A percentile compares a stretch with the other conserved stretches of the same genome.
phyloP scores from a whole-genome alignment of 2,888 invertebrate species.

The Pogonocherus hispidulus region DNA sequence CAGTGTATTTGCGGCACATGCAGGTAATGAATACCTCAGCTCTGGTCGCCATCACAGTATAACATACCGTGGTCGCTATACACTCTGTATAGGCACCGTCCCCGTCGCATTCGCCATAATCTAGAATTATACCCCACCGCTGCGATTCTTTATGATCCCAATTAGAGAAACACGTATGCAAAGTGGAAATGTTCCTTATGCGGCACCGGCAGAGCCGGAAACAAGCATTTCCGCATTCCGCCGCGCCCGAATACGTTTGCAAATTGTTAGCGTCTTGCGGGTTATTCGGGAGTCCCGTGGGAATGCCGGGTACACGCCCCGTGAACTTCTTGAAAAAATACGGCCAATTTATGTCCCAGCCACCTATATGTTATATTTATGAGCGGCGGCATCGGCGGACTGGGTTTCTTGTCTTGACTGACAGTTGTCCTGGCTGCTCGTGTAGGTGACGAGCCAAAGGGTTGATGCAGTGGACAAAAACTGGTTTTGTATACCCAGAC shows the following conservation, averaged over 20 bases:
- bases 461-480: no score
- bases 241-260: slow-evolving; percentile 27
- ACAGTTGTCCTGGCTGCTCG: slow-evolving; percentile 12
- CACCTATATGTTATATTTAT: slow-evolving; percentile 51
- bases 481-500: no score
- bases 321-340: slow-evolving; percentile 26
- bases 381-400: slow-evolving; percentile 29
- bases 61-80: no score
- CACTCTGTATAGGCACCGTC: no score
- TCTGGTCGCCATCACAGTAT: no score
- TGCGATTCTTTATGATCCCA: not conserved
- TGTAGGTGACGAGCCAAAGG: slow-evolving; percentile 19
- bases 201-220: not conserved
- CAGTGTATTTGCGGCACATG: no score
- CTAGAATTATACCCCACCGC: not conserved
- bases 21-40: no score
- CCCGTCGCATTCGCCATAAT: slow-evolving; percentile 16
- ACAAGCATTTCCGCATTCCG: slow-evolving; percentile 32
- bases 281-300: slow-evolving; percentile 38
- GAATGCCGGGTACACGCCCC: slow-evolving; percentile 24
- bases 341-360: slow-evolving; percentile 37
- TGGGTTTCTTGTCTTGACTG: not conserved
- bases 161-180: slow-evolving; percentile 1
- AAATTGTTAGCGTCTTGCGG: slow-evolving; percentile 45
- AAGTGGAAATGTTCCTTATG: slow-evolving; percentile 8